Evolutionary conservation across 92 coral and sea anemone genomes (phyloP), one percentile per base, ranked within the genome.

Genomic region (Zoanthus gigantus): DNA sequence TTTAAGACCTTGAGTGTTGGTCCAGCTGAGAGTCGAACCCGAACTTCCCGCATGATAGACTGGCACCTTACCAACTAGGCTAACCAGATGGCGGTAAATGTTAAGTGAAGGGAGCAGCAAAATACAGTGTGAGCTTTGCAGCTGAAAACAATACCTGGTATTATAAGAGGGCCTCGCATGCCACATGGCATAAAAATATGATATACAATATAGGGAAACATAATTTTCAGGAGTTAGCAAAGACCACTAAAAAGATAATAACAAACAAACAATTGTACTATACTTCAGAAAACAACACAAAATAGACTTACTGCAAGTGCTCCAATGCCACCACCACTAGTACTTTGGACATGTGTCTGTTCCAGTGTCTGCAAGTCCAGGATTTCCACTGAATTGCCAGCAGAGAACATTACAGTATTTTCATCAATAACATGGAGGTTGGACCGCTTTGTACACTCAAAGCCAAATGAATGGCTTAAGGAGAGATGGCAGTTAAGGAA

Each of bases 401-500:
- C 97, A 34, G 99, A 93, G 85, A 97, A 97, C 68, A 97, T 69
- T 14, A 94, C 94, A 58, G 91, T 94, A 63, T 94, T 90, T 56
- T 96, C 96, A 83, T 95, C 97, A 92, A 97, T 53, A 47, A 97
- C 96, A 76, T 95, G 98, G 29, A 97, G 96, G 83, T 97, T 97
- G 47, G 96, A 92, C 72, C 99, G 92, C 90, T 95, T 97, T 61
- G 99, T 97, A 71, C 99, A 97, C 81, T 97, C 99, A 85, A 87
- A 97, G 74, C 99, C 99, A 97, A 95, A 97, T 79, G 99, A 95
- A 90, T 97, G 99, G 84, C 99, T 97, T 58, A 71, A 78, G 76
- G 66, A 52, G 63, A 45, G 91, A 15, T 60, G 52, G 56, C 23
- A 14, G 86, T 83, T 56, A 92, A 86, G 86, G 52, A 67, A 66